These are phyloP conservation scores for Coptodon rendalli DNA, from an alignment of 2,113 vertebrate genomes.

Conservation along the genomic window DNA sequence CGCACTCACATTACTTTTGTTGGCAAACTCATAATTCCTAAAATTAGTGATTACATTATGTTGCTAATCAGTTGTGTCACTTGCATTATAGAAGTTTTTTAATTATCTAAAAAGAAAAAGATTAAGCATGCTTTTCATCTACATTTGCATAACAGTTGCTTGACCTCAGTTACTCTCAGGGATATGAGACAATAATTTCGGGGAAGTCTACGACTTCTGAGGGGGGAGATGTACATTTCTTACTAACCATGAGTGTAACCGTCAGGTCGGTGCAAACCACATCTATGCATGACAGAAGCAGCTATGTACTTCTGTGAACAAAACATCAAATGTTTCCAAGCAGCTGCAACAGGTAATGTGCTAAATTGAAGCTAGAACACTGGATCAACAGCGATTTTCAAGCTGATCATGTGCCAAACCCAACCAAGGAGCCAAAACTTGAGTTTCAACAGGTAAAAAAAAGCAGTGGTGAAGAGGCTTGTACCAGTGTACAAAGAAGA, in stretches of 20 bases:
- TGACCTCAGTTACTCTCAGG: rapidly evolving
- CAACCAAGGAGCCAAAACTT: neutral
- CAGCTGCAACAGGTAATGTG: neutral
- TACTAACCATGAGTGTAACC: neutral
- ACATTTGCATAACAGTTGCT: neutral
- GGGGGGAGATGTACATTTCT: neutral
- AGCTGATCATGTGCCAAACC: neutral
- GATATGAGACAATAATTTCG: neutral
- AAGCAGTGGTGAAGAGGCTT: neutral
- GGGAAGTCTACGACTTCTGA: neutral
- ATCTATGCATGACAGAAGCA: neutral
- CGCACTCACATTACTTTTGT: neutral
- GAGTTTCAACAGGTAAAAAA: neutral
- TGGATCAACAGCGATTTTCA: neutral
- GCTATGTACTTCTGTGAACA: neutral
- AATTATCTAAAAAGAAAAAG: neutral
- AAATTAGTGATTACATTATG: neutral
- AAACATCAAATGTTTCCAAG: neutral
- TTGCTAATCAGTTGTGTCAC: neutral
- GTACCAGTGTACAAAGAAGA: neutral
- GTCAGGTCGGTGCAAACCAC: neutral
- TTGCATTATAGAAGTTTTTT: rapidly evolving
- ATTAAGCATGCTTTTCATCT: neutral
- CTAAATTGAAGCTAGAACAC: neutral
- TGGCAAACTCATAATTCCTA: neutral